These are phyloP conservation scores for Machimus atricapillus DNA, from an alignment of 2,888 invertebrate species.

Conservation along the genomic window DNA sequence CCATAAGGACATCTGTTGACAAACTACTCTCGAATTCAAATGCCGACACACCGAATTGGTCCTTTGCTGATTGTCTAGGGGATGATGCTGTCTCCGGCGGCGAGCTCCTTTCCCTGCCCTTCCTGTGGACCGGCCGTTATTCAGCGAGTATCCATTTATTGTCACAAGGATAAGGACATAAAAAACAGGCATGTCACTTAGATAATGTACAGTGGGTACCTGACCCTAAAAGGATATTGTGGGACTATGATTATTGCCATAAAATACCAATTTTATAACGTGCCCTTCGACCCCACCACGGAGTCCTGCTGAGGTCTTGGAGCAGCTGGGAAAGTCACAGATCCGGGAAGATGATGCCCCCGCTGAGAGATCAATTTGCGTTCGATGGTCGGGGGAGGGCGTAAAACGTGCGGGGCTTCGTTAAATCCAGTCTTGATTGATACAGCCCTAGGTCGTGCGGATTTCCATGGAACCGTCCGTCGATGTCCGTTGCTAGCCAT, in stretches of 20 bases:
- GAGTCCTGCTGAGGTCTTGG: background rate
- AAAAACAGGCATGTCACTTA: slow-evolving; percentile 32
- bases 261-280: slow-evolving; percentile 38
- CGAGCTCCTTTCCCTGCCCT: background rate
- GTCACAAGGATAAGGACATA: slow-evolving; percentile 32
- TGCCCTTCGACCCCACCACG: background rate
- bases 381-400: background rate
- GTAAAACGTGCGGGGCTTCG: background rate
- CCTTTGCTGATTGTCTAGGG: slow-evolving; percentile 42
- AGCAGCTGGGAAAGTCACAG: background rate
- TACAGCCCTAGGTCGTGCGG: background rate
- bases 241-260: slow-evolving; percentile 38
- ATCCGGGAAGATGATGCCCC: background rate
- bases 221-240: slow-evolving; percentile 31
- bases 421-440: slow-evolving; percentile 22
- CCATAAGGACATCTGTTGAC: slow-evolving; percentile 47
- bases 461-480: background rate
- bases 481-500: background rate
- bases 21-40: slow-evolving; percentile 45
- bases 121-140: background rate
- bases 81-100: slow-evolving; percentile 7
- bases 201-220: slow-evolving; percentile 31
- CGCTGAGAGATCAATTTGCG: background rate
- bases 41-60: slow-evolving; percentile 44
- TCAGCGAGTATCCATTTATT: slow-evolving; percentile 25